Evolutionary conservation across 2,888 invertebrate genomes (phyloP).

Genomic region (Mantis religiosa): DNA sequence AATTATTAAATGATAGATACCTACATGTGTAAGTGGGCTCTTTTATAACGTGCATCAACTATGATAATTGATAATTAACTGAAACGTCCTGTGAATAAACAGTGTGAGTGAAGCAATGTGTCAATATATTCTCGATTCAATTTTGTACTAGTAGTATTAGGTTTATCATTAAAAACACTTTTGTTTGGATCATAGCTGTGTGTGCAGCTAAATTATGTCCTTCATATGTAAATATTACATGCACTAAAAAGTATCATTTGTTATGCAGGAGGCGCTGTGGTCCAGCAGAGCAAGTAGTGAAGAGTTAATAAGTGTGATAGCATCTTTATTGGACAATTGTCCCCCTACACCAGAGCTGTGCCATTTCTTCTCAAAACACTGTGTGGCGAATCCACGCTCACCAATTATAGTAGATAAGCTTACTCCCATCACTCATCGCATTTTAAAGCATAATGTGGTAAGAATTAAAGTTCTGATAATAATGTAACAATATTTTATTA

Average conservation of each 20-base stretch:
- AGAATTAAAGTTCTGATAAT: slow-evolving; percentile 31
- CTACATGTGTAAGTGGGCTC: too few relatives aligned
- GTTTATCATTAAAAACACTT: too few relatives aligned
- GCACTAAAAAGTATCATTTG: slow-evolving; percentile 31
- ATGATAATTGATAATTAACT: too few relatives aligned
- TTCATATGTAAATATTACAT: background rate
- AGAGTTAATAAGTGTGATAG: slow-evolving; percentile 52
- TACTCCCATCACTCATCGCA: slow-evolving; percentile 69
- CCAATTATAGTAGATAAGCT: slow-evolving; percentile 64
- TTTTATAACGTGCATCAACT: too few relatives aligned
- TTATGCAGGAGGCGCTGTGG: slow-evolving; percentile 47
- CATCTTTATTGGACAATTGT: slow-evolving; percentile 64
- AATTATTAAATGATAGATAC: too few relatives aligned
- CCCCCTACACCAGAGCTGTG: slow-evolving; percentile 59
- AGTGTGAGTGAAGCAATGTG: too few relatives aligned
- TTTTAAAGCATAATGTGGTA: slow-evolving; percentile 72
- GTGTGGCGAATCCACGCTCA: slow-evolving; percentile 63
- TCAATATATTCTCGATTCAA: too few relatives aligned
- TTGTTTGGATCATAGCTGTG: too few relatives aligned
- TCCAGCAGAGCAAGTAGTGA: slow-evolving; percentile 49
- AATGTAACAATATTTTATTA: background rate
- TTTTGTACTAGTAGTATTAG: too few relatives aligned
- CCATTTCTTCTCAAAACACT: slow-evolving; percentile 57
- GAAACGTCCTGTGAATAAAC: too few relatives aligned
- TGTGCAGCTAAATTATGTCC: background rate